These are phyloP conservation scores for Forpus xanthops DNA, from an alignment of 2,797 vertebrate species.

Conservation along the genomic window DNA sequence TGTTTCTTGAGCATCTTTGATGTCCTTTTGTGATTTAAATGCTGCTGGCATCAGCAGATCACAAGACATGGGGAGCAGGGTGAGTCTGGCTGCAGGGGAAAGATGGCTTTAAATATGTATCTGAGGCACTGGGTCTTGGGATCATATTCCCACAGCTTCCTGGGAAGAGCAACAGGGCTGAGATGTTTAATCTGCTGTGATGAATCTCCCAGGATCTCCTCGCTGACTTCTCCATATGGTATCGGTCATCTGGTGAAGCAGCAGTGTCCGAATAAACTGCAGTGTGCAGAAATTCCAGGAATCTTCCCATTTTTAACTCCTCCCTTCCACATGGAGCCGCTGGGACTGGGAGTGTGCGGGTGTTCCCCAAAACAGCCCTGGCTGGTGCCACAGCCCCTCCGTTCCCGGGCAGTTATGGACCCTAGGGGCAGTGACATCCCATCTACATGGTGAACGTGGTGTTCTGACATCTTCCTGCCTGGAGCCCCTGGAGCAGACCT, in stretches of 20 bases:
- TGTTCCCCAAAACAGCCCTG: background rate
- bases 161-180: background rate
- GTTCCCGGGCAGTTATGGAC: background rate
- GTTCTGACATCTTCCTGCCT: background rate
- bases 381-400: background rate
- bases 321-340: background rate
- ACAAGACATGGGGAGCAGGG: background rate
- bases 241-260: background rate
- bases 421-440: accelerated
- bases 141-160: constrained; percentile 3
- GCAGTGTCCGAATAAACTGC: background rate
- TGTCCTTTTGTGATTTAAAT: background rate
- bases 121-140: background rate
- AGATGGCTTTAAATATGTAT: constrained; percentile 4
- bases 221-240: background rate
- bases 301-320: background rate
- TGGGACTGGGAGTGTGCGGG: background rate
- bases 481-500: background rate
- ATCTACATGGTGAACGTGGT: accelerated
- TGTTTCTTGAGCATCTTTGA: background rate
- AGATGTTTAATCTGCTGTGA: background rate
- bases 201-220: background rate
- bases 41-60: background rate
- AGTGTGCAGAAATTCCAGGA: background rate
- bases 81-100: background rate